Evolutionary conservation across 2,888 invertebrate genomes (phyloP), one percentile per base, ranked within the genome.

Genomic region (Podabrus alpinus): DNA sequence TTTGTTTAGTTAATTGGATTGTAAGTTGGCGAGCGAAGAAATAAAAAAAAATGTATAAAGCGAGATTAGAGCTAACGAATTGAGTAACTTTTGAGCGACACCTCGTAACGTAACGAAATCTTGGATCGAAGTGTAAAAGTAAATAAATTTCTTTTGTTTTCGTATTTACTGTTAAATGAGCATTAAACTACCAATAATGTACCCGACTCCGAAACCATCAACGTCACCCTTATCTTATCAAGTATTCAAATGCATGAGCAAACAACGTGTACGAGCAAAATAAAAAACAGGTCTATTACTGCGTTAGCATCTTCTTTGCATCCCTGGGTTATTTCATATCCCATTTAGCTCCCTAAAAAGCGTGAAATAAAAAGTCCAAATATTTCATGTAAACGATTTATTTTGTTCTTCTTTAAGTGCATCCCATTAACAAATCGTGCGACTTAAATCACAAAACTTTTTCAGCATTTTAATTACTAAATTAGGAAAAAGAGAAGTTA

Each of bases 311-410:
- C 81, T 78, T 81, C 80, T 79, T 81, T 78, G 75, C 77, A 77
- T 77, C 77, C 76, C 78, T 71, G 76, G 80, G 80, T 83, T 82
- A 83, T 83, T 83, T 83, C 83, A 83, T 83, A 83, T 83, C 83
- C 82, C 83, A 83, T 83, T 83, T 83, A 82, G 80, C 80, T 77
- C 81, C 79, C 82, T 80, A 81, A 82, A 81, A 82, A 78, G 82
- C 82, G 82, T 82, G 83, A 83, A 83, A 83, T 83, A 82, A 83
- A 83, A 81, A 77, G 78, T 77, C 80, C 77, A 78, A 78, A 72
- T 71, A 73, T 74, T 77, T 76, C 71, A 76, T 69, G 77, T 77
- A 74, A 74, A 73, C 74, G 78, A 80, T 79, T 78, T 79, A 77
- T 80, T 73, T 73, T 76, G 69, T 79, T 72, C 77, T 71, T 71